phyloP scores from a whole-genome alignment of 1,140 invertebrate genomes.

The Drosophila pruinosa region DNA sequence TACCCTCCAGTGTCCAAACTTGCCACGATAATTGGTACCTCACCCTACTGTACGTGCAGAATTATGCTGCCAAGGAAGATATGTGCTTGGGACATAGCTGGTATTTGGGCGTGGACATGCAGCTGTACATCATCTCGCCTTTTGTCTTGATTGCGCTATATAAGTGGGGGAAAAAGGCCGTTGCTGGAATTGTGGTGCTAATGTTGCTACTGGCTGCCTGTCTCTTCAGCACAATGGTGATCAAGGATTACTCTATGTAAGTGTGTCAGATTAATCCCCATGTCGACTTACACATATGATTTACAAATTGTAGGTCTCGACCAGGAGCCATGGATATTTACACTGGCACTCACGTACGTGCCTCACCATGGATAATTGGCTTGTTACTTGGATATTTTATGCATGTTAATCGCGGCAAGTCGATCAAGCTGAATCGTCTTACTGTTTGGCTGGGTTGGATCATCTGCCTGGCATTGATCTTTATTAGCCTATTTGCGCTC shows the following conservation, averaged over 20 bases:
- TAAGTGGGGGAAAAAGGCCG: too few relatives aligned
- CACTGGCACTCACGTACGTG: conserved; percentile 32
- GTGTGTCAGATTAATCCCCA: too few relatives aligned
- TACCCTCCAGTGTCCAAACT: conserved; percentile 18
- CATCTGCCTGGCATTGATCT: conserved; percentile 58
- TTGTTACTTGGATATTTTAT: conserved; percentile 67
- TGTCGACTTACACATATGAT: too few relatives aligned
- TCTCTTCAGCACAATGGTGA: conserved; percentile 48
- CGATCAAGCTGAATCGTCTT: conserved; percentile 21
- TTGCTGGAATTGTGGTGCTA: conserved; percentile 33
- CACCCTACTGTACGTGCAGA: conserved; percentile 58
- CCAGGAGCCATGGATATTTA: background rate
- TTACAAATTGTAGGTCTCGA: background rate
- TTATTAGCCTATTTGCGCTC: conserved; percentile 63
- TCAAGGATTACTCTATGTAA: conserved; percentile 31
- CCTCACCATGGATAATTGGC: conserved; percentile 66
- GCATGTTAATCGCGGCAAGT: conserved; percentile 42
- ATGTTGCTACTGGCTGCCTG: conserved; percentile 48
- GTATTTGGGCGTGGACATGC: conserved; percentile 94
- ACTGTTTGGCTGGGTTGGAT: conserved; percentile 60
- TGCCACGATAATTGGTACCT: conserved; percentile 44
- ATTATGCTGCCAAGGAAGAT: conserved; percentile 30
- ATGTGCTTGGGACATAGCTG: conserved; percentile 93
- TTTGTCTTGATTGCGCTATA: conserved; percentile 88
- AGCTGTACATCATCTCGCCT: conserved; percentile 90